These are phyloP conservation scores for Schizopygopsis pylzovi DNA, from an alignment of 2,797 vertebrate genomes.

Conservation along the genomic window DNA sequence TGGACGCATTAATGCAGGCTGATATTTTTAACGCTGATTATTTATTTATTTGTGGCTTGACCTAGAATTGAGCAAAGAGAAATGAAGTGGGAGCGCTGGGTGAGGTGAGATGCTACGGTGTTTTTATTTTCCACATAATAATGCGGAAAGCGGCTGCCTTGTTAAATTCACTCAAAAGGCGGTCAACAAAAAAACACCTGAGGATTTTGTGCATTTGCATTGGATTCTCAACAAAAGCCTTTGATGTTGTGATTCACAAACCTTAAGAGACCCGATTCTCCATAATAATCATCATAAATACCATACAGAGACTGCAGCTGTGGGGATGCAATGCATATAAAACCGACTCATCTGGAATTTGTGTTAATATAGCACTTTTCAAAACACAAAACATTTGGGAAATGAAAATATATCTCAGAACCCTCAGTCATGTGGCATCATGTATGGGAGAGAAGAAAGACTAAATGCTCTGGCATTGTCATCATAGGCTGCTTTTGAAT, in stretches of 20 bases:
- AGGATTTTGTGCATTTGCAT: constrained; percentile 30
- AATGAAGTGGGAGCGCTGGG: neutral
- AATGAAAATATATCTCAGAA: neutral
- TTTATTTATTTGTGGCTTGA: constrained; percentile 37
- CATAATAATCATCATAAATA: constrained; percentile 1
- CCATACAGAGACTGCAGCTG: neutral
- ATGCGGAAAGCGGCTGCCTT: neutral
- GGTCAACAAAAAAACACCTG: constrained; percentile 29
- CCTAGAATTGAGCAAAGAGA: constrained; percentile 35
- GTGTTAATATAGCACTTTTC: neutral
- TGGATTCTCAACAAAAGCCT: constrained; percentile 24
- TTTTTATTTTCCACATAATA: constrained; percentile 2
- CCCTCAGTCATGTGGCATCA: neutral
- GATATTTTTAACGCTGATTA: constrained; percentile 18
- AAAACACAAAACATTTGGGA: neutral
- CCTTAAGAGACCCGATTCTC: neutral
- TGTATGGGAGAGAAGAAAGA: neutral
- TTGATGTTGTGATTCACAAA: constrained; percentile 40
- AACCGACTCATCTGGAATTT: constrained; percentile 5
- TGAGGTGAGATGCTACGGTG: neutral
- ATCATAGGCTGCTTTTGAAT: neutral
- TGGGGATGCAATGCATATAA: constrained; percentile 1
- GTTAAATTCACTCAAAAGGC: constrained; percentile 38
- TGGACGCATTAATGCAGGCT: constrained; percentile 21
- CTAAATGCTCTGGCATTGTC: neutral